A percentile compares a stretch with the other conserved stretches of the same genome.
Evolutionary conservation across 2,113 vertebrate species (phyloP).

Genomic region (Antechinus stuartii): DNA sequence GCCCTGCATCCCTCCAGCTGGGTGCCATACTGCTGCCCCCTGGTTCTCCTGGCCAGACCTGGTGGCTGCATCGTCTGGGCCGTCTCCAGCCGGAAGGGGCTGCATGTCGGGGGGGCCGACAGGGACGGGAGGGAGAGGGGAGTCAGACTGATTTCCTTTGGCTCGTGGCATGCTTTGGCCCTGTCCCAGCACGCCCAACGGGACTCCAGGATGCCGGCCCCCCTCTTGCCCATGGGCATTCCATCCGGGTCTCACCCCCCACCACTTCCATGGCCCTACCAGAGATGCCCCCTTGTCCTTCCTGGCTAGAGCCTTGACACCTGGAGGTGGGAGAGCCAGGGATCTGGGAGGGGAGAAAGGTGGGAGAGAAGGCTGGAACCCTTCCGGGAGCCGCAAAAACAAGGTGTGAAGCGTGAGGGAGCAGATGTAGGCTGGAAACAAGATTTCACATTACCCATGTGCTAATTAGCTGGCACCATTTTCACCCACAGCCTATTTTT

Average conservation of each 20-base stretch:
- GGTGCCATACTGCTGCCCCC: neutral
- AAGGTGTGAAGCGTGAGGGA: constrained; percentile 76
- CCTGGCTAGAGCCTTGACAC: neutral
- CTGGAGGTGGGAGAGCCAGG: neutral
- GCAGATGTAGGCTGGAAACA: constrained; percentile 77
- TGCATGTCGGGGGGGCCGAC: neutral
- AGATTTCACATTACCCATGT: constrained; percentile 75
- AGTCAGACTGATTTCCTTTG: neutral
- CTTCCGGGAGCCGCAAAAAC: constrained; percentile 16
- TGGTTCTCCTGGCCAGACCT: constrained; percentile 26
- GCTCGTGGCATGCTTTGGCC: neutral
- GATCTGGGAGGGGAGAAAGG: fast-evolving
- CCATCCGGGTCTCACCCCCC: neutral
- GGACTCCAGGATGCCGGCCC: neutral
- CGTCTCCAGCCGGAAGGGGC: neutral
- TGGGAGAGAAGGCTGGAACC: neutral
- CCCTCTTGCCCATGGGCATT: neutral
- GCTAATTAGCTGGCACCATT: constrained; percentile 79
- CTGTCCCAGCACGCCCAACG: neutral
- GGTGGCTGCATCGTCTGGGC: neutral
- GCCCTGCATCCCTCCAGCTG: neutral
- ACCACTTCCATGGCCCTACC: neutral
- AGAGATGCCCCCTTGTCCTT: neutral
- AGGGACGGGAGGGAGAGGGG: neutral
- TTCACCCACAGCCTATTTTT: constrained; percentile 82